These are phyloP conservation scores for Prorops nasuta DNA, from an alignment of 1,140 invertebrate genomes.

Conservation along the genomic window DNA sequence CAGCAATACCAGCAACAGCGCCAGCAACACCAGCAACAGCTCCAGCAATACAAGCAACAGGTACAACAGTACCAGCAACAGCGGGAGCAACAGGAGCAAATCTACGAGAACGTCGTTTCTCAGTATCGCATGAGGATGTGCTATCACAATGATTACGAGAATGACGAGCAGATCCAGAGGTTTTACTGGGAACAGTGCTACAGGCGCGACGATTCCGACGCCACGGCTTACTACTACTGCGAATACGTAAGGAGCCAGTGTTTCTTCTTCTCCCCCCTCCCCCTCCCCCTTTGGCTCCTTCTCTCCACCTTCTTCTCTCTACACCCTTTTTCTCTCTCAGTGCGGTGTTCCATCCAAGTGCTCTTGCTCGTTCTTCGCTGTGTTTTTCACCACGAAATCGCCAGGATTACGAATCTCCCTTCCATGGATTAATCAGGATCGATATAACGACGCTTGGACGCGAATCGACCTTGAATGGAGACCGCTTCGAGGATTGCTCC, in stretches of 20 bases:
- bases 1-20: conserved; percentile 24
- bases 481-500: too few relatives aligned
- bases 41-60: too few relatives aligned
- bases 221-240: conserved; percentile 54
- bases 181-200: conserved; percentile 57
- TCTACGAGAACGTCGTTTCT: conserved; percentile 52
- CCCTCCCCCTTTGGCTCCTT: not conserved
- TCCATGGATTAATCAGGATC: too few relatives aligned
- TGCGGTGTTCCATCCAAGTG: not conserved
- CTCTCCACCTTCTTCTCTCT: conserved; percentile 1
- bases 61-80: conserved; percentile 23
- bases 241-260: conserved; percentile 58
- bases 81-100: conserved; percentile 38
- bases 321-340: not conserved
- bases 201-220: conserved; percentile 43
- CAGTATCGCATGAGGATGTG: conserved; percentile 55
- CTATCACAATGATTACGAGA: conserved; percentile 55
- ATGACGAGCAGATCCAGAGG: conserved; percentile 53
- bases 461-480: too few relatives aligned
- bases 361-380: too few relatives aligned
- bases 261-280: too few relatives aligned
- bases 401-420: too few relatives aligned
- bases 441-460: too few relatives aligned
- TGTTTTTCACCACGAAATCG: too few relatives aligned
- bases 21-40: conserved; percentile 19